Conservation (phyloP, 2,888 invertebrate genomes). For the Campopleginae sp. region DNA sequence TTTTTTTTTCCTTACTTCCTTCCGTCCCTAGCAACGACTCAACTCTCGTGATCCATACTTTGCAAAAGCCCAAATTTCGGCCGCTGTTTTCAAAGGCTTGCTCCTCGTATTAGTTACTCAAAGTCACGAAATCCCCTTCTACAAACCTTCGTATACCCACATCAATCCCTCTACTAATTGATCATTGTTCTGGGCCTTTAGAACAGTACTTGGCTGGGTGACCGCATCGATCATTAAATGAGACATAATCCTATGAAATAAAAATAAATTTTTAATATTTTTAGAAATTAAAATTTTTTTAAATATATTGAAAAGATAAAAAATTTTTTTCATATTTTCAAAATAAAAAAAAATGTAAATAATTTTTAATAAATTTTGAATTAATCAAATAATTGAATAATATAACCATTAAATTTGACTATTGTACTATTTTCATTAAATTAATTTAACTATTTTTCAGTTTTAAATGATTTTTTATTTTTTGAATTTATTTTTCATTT, state of each 20-base stretch:
- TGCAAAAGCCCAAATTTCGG: background rate
- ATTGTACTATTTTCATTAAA: too few species aligned
- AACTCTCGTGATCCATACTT: background rate
- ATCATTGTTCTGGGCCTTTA: background rate
- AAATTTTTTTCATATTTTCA: too few species aligned
- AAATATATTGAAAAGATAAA: too few species aligned
- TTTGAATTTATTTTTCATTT: too few species aligned
- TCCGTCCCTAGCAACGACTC: slow-evolving; percentile 11
- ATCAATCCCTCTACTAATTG: background rate
- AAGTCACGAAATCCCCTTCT: background rate
- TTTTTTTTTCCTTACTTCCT: background rate
- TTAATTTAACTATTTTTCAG: too few species aligned
- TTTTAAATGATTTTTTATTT: too few species aligned
- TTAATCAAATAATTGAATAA: too few species aligned
- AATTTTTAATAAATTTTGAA: too few species aligned
- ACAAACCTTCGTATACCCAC: background rate
- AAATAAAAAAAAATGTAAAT: background rate
- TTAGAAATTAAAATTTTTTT: too few species aligned
- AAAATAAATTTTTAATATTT: too few species aligned
- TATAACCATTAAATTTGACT: too few species aligned
- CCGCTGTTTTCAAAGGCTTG: background rate
- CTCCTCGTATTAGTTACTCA: background rate
- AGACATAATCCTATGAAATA: too few species aligned
- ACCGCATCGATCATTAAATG: background rate
- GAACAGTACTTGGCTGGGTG: background rate